A percentile compares a stretch with the other conserved stretches of the same genome.
phyloP scores from a whole-genome alignment of 2,113 vertebrate species.

The Felis chaus region DNA sequence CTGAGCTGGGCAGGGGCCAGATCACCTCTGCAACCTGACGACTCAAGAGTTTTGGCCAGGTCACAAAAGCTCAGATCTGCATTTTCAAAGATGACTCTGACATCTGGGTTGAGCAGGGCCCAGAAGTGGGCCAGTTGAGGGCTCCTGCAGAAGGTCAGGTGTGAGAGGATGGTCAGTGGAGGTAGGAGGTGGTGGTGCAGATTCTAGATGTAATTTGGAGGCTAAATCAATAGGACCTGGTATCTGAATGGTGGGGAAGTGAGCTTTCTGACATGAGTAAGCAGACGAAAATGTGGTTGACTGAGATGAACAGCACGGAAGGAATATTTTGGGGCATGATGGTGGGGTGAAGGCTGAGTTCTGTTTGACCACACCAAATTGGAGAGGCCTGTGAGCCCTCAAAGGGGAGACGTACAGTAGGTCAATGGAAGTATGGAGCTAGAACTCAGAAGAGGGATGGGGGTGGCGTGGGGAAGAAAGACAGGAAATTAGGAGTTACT shows the following conservation, averaged over 20 bases:
- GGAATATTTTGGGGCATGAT: not conserved
- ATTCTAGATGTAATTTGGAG: not conserved
- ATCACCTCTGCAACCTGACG: not conserved
- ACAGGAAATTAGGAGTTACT: not conserved
- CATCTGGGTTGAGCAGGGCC: not conserved
- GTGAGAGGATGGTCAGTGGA: not conserved
- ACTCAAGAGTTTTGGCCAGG: not conserved
- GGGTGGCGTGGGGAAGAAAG: not conserved
- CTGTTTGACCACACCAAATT: accelerated
- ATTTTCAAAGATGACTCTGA: not conserved
- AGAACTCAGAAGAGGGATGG: not conserved
- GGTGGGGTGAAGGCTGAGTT: not conserved
- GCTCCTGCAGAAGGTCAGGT: not conserved
- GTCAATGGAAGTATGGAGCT: too few relatives aligned
- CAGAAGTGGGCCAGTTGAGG: not conserved
- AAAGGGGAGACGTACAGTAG: not conserved
- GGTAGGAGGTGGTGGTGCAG: not conserved
- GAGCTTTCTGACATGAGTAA: not conserved
- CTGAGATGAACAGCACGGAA: not conserved
- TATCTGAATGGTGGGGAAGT: not conserved
- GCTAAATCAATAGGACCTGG: not conserved
- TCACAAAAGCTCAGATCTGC: not conserved
- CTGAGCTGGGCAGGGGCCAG: not conserved
- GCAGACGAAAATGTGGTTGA: not conserved
- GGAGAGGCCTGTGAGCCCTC: not conserved